phyloP scores from a whole-genome alignment of 2,888 invertebrate species.

The Melinaea marsaeus region DNA sequence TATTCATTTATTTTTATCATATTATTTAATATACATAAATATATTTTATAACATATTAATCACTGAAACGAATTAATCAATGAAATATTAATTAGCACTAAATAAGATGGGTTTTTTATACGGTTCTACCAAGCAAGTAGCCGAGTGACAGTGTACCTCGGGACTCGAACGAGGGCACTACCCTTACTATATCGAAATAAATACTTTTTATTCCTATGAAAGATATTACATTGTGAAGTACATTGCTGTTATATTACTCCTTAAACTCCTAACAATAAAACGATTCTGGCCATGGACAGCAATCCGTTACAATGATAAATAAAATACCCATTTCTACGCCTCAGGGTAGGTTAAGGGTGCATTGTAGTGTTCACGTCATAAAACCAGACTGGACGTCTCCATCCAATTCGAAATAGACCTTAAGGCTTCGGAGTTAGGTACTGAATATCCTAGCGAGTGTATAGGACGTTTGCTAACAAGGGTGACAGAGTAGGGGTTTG shows the following conservation, averaged over 20 bases:
- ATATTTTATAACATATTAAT: too few relatives aligned
- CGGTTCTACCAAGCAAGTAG: conserved; percentile 46
- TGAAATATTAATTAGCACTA: conserved; percentile 30
- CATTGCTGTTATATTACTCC: conserved; percentile 24
- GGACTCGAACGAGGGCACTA: conserved; percentile 55
- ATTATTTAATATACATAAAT: neutral
- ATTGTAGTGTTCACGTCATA: conserved; percentile 60
- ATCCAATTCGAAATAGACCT: conserved; percentile 28
- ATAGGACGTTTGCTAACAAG: conserved; percentile 48
- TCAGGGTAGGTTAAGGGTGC: conserved; percentile 72
- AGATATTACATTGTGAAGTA: conserved; percentile 10
- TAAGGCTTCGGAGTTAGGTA: conserved; percentile 29
- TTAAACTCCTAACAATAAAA: neutral
- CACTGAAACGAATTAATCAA: conserved; percentile 13
- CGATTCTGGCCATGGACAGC: conserved; percentile 42
- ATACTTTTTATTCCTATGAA: neutral
- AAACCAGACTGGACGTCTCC: conserved; percentile 40
- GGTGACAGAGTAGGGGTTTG: conserved; percentile 65
- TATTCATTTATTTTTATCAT: neutral
- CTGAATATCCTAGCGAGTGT: conserved; percentile 27
- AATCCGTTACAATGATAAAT: conserved; percentile 28
- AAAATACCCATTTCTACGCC: conserved; percentile 39
- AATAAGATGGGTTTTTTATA: conserved; percentile 35
- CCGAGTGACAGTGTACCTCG: conserved; percentile 50
- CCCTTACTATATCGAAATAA: conserved; percentile 35